Percentiles rank a stretch among this genome's conserved stretches.
Conservation (phyloP, 2,797 vertebrate genomes). For the Onychomys arenicola region DNA sequence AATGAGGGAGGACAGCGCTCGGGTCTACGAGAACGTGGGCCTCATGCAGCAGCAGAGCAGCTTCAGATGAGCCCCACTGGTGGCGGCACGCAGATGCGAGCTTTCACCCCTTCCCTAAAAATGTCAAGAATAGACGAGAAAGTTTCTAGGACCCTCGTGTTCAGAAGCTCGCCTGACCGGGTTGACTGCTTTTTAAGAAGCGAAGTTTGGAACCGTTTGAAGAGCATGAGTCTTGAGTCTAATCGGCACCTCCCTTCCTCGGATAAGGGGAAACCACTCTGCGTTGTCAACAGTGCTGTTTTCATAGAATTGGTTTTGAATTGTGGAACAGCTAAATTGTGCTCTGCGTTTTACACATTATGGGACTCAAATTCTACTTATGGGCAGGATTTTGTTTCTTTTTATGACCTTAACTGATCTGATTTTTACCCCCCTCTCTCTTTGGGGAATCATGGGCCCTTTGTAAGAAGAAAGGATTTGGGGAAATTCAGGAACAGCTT, state of each 20-base stretch:
- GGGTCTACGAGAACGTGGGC: slow-evolving; percentile 98
- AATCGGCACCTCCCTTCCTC: slow-evolving; percentile 82
- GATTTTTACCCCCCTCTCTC: background rate
- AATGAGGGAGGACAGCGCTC: slow-evolving; percentile 96
- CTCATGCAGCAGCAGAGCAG: slow-evolving; percentile 99
- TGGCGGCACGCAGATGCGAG: slow-evolving; percentile 80
- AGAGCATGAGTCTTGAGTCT: slow-evolving; percentile 83
- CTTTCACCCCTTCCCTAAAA: slow-evolving; percentile 77
- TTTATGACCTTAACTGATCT: slow-evolving; percentile 71
- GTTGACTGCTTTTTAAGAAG: slow-evolving; percentile 85
- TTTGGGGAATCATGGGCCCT: slow-evolving; percentile 63
- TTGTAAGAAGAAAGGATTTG: slow-evolving; percentile 75
- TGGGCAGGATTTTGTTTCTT: slow-evolving; percentile 76
- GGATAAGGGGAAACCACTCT: slow-evolving; percentile 87
- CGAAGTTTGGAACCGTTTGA: slow-evolving; percentile 83
- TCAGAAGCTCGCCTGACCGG: slow-evolving; percentile 85
- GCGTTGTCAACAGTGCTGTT: slow-evolving; percentile 83
- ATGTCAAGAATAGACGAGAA: slow-evolving; percentile 84
- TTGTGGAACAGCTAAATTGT: slow-evolving; percentile 81
- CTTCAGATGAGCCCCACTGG: slow-evolving; percentile 94
- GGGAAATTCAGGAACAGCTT: slow-evolving; percentile 70
- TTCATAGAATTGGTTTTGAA: slow-evolving; percentile 84
- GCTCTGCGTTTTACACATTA: slow-evolving; percentile 76
- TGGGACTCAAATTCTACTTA: slow-evolving; percentile 82
- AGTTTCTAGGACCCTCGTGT: slow-evolving; percentile 80